These are phyloP conservation scores for Serrognathus titanus DNA, from an alignment of 2,888 invertebrate species.

Conservation along the genomic window DNA sequence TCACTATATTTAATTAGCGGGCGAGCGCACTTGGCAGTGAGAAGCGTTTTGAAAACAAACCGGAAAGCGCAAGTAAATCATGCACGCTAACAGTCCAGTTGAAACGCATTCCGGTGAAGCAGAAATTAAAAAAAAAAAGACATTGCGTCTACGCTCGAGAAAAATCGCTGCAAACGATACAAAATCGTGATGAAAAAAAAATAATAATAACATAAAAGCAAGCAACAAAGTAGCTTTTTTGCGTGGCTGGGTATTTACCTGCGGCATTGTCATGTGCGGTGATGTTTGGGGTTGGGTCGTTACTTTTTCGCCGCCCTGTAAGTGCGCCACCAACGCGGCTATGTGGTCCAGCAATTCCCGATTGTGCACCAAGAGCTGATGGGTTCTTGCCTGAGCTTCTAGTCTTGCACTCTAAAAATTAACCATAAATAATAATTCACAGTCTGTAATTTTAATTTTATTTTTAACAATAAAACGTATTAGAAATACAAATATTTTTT, in stretches of 20 bases:
- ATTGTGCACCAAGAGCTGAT: conserved; percentile 92
- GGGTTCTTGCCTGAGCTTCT: conserved; percentile 73
- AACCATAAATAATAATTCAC: no score
- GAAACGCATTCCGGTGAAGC: no score
- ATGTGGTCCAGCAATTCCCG: conserved; percentile 94
- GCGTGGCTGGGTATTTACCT: conserved; percentile 50
- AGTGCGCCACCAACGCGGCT: conserved; percentile 80
- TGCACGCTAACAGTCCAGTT: no score
- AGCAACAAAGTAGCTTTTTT: not conserved
- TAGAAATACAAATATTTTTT: no score
- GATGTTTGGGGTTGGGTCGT: conserved; percentile 50
- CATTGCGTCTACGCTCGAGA: no score
- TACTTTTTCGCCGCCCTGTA: conserved; percentile 80
- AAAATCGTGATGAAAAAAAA: conserved; percentile 7
- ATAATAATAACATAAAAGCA: not conserved
- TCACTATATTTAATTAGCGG: conserved; percentile 6
- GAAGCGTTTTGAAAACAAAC: not conserved
- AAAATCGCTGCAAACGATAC: not conserved
- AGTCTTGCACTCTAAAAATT: conserved; percentile 42
- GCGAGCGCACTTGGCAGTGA: not conserved
- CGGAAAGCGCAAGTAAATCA: not conserved
- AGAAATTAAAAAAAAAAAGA: no score
- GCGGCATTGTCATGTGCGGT: conserved; percentile 65
- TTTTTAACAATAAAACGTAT: no score
- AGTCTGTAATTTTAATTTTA: no score